These are phyloP conservation scores for Jacana jacana DNA, from an alignment of 2,113 vertebrate genomes.

Conservation along the genomic window DNA sequence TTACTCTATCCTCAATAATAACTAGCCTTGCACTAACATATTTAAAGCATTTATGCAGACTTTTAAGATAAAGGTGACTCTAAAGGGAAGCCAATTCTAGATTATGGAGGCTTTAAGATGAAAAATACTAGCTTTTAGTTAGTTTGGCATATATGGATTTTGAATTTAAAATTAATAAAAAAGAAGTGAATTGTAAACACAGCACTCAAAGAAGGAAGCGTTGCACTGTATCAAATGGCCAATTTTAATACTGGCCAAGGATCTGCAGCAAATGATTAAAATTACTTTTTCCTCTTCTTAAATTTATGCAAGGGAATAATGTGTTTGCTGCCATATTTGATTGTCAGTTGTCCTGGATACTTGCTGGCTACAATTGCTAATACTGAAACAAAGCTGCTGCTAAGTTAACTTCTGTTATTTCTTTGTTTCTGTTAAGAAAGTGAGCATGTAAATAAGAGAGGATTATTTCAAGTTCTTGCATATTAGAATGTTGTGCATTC, in stretches of 20 bases:
- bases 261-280: not conserved
- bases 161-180: not conserved
- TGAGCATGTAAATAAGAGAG: not conserved
- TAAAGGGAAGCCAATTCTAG: not conserved
- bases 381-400: not conserved
- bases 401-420: not conserved
- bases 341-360: slow-evolving; percentile 52
- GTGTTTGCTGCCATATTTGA: slow-evolving; percentile 20
- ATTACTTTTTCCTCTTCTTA: not conserved
- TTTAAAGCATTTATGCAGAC: not conserved
- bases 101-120: not conserved
- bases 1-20: not conserved
- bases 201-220: not conserved
- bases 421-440: not conserved
- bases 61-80: not conserved
- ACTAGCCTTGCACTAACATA: not conserved
- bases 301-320: not conserved
- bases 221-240: not conserved
- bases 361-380: slow-evolving; percentile 4
- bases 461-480: not conserved
- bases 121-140: not conserved
- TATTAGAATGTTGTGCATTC: not conserved
- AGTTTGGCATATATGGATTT: not conserved
- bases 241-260: not conserved
- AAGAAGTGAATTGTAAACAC: not conserved